A percentile compares a stretch with the other conserved stretches of the same genome.
These are phyloP conservation scores for Nerophis lumbriciformis DNA, from an alignment of 2,113 vertebrate species.

Conservation along the genomic window DNA sequence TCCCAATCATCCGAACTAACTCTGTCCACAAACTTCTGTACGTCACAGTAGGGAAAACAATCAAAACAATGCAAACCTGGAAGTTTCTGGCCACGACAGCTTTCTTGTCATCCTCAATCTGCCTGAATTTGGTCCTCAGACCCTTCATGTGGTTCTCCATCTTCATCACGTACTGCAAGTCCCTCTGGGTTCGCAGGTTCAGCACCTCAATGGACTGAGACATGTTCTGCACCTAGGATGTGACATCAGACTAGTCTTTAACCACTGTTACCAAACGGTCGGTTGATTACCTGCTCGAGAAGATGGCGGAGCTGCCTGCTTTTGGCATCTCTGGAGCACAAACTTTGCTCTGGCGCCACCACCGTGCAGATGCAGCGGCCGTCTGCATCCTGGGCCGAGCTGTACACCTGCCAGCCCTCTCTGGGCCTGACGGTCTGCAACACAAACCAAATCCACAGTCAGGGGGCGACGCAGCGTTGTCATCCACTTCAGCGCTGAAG, in stretches of 20 bases:
- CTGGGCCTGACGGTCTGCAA: conserved; percentile 90
- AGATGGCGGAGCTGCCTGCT: conserved; percentile 93
- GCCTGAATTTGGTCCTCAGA: conserved; percentile 91
- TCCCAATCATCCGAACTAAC: no score
- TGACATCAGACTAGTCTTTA: background rate
- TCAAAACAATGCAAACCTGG: conserved; percentile 70
- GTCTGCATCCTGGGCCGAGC: conserved; percentile 94
- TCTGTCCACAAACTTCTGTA: no score
- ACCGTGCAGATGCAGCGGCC: conserved; percentile 97
- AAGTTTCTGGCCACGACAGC: conserved; percentile 92
- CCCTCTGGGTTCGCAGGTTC: conserved; percentile 94
- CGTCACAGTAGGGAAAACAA: background rate
- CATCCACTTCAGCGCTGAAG: conserved; percentile 10
- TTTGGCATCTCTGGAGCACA: conserved; percentile 95
- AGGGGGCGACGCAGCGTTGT: background rate
- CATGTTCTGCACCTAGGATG: conserved; percentile 93
- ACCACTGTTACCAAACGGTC: background rate
- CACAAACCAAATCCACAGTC: conserved; percentile 1
- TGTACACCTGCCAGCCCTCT: conserved; percentile 98
- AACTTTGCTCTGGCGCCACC: conserved; percentile 93
- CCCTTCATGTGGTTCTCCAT: conserved; percentile 99
- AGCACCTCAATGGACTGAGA: conserved; percentile 98
- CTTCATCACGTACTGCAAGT: conserved; percentile 98
- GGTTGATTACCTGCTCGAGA: conserved; percentile 84
- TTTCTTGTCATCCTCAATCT: conserved; percentile 96